Evolutionary conservation across 2,113 vertebrate species (phyloP).

Genomic region (Hiodon alosoides): DNA sequence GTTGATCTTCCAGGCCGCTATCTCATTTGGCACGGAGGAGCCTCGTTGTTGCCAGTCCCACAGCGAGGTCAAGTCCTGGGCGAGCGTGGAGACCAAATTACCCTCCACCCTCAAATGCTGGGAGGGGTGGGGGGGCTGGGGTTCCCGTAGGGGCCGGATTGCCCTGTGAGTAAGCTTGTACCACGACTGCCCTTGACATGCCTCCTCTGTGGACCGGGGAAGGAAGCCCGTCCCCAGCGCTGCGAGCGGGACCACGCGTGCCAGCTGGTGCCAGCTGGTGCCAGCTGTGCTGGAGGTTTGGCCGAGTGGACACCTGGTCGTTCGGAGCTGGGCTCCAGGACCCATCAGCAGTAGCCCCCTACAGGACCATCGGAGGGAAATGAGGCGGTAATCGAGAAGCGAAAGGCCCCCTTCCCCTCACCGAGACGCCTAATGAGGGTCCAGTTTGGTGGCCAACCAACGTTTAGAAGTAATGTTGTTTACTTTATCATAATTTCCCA

Average conservation of each 20-base stretch:
- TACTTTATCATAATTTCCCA: slow-evolving; percentile 47
- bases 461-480: slow-evolving; percentile 45
- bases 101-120: slow-evolving; percentile 39
- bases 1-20: slow-evolving; percentile 19
- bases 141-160: slow-evolving; percentile 40
- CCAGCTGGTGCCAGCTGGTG: slow-evolving; percentile 44
- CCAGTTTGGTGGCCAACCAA: slow-evolving; percentile 34
- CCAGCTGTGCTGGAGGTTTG: slow-evolving; percentile 44
- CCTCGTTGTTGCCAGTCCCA: slow-evolving; percentile 45
- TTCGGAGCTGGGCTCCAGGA: slow-evolving; percentile 41
- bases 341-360: slow-evolving; percentile 38
- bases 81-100: slow-evolving; percentile 45
- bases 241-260: slow-evolving; percentile 26
- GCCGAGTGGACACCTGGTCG: slow-evolving; percentile 46
- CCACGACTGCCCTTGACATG: slow-evolving; percentile 48
- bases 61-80: slow-evolving; percentile 37
- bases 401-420: slow-evolving; percentile 43
- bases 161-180: slow-evolving; percentile 55
- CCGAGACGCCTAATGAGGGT: slow-evolving; percentile 45
- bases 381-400: slow-evolving; percentile 47
- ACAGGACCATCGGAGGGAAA: slow-evolving; percentile 46
- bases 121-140: slow-evolving; percentile 32
- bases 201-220: slow-evolving; percentile 41
- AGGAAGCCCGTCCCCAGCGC: slow-evolving; percentile 33
- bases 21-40: slow-evolving; percentile 38